Conservation (phyloP, 2,113 vertebrate species). For the Nothobranchius kuhntae region DNA sequence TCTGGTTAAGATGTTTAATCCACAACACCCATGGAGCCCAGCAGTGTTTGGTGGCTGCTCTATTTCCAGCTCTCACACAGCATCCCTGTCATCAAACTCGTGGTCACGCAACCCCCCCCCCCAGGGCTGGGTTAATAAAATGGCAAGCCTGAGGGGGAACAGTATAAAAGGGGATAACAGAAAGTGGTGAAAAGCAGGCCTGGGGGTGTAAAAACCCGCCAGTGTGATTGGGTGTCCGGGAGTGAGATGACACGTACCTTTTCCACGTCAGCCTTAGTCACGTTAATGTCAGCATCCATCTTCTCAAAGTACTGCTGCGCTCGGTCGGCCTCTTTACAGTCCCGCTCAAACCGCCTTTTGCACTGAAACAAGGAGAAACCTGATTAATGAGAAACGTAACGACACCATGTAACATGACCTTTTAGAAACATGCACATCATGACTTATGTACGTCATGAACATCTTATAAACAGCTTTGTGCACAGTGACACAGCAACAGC, state of each 20-base stretch:
- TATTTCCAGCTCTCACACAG: constrained; percentile 49
- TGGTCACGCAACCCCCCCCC: constrained; percentile 28
- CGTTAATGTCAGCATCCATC: constrained; percentile 98
- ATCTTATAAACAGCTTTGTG: constrained; percentile 31
- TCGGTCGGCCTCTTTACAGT: constrained; percentile 94
- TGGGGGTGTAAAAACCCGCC: constrained; percentile 14
- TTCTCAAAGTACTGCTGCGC: constrained; percentile 97
- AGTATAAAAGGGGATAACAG: constrained; percentile 7
- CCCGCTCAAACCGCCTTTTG: constrained; percentile 91
- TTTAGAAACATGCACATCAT: constrained; percentile 44
- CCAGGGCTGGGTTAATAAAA: constrained; percentile 1
- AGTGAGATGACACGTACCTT: constrained; percentile 81
- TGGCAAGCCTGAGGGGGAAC: not conserved
- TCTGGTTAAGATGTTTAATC: not conserved
- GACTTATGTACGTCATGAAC: constrained; percentile 42
- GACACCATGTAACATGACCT: constrained; percentile 23
- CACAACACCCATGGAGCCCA: not conserved
- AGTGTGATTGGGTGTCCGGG: not conserved
- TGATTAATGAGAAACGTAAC: not conserved
- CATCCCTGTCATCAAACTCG: constrained; percentile 37
- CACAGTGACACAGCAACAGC: constrained; percentile 28
- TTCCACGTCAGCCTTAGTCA: constrained; percentile 98
- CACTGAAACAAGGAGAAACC: constrained; percentile 73
- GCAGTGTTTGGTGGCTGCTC: constrained; percentile 29
- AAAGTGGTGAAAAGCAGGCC: constrained; percentile 14